Conservation (phyloP, 2,113 vertebrate genomes). For the Labeo rohita region DNA sequence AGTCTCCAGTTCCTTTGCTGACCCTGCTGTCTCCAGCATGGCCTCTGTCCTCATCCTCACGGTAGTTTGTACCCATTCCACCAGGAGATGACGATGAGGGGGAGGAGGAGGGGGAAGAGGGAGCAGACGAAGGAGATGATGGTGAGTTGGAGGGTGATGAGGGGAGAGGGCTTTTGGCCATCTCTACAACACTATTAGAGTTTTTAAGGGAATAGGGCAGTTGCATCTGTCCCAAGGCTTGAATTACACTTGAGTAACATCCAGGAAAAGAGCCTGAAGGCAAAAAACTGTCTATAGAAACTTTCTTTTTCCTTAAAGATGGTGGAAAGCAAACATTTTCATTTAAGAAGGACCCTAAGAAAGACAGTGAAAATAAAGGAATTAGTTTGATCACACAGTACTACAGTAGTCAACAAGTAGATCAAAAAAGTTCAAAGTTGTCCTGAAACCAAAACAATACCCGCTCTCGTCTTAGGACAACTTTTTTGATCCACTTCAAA, state of each 20-base stretch:
- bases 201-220: conserved; percentile 59
- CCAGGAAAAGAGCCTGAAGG: conserved; percentile 61
- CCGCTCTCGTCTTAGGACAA: too few species aligned
- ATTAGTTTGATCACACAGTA: not conserved
- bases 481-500: too few species aligned
- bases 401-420: too few species aligned
- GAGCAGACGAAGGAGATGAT: conserved; percentile 70
- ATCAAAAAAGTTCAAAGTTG: too few species aligned
- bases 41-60: conserved; percentile 61
- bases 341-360: conserved; percentile 60
- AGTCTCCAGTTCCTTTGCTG: conserved; percentile 58
- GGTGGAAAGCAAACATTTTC: not conserved
- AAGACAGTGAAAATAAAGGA: not conserved
- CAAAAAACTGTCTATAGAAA: conserved; percentile 19
- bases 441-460: too few species aligned
- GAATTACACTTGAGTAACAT: conserved; percentile 65
- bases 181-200: conserved; percentile 57
- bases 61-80: conserved; percentile 58
- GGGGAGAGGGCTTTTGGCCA: conserved; percentile 65
- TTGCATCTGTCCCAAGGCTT: conserved; percentile 65
- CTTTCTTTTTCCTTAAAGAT: conserved; percentile 19
- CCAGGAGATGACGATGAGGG: conserved; percentile 63
- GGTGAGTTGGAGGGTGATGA: conserved; percentile 67
- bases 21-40: conserved; percentile 46
- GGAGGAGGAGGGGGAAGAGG: conserved; percentile 67